These are phyloP conservation scores for Chaetops frenatus DNA, from an alignment of 2,113 vertebrate genomes.

Conservation along the genomic window DNA sequence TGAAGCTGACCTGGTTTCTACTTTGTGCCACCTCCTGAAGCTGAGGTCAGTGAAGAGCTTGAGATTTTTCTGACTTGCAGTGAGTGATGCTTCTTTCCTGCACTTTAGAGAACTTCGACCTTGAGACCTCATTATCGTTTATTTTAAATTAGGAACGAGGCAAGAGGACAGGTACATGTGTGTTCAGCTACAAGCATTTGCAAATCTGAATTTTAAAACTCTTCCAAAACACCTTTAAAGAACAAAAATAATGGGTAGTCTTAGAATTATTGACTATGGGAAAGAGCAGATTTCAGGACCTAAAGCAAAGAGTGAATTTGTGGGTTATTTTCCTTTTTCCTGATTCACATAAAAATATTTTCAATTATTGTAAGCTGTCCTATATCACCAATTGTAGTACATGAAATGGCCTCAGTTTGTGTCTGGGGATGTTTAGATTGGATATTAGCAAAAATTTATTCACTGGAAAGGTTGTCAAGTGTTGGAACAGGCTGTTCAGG, in stretches of 20 bases:
- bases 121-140: neutral
- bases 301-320: neutral
- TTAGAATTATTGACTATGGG: neutral
- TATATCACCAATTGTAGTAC: neutral
- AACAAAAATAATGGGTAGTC: neutral
- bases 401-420: neutral
- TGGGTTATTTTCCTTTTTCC: neutral
- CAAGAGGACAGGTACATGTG: neutral
- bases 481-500: neutral
- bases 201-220: neutral
- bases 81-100: neutral
- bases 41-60: neutral
- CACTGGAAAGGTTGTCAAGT: neutral
- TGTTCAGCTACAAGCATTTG: neutral
- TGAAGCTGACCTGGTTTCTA: neutral
- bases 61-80: neutral
- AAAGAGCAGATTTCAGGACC: neutral
- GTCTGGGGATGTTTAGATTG: neutral
- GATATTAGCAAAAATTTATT: neutral
- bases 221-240: neutral
- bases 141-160: neutral
- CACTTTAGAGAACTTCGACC: neutral
- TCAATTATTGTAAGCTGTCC: neutral
- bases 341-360: neutral
- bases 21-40: neutral